A percentile compares a stretch with the other conserved stretches of the same genome.
phyloP scores from a whole-genome alignment of 2,888 invertebrate genomes.

The Asteroscopus sphinx region DNA sequence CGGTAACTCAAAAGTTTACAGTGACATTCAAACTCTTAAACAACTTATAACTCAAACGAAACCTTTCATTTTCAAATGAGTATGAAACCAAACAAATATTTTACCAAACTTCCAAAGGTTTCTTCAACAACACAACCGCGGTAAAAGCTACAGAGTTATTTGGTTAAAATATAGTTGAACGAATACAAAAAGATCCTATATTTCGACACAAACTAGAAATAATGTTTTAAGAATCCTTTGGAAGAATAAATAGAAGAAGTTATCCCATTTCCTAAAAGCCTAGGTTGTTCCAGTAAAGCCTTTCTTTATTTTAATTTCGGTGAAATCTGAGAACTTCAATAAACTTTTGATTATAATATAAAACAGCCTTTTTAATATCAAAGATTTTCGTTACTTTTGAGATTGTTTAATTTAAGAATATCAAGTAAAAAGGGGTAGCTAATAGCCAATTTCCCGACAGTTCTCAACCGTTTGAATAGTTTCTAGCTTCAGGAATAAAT shows the following conservation, averaged over 20 bases:
- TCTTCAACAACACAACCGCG: background rate
- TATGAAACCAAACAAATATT: background rate
- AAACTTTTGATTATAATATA: slow-evolving; percentile 10
- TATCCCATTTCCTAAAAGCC: slow-evolving; percentile 10
- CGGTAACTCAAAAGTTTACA: no score
- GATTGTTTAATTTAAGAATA: slow-evolving; percentile 1
- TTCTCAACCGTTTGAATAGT: background rate
- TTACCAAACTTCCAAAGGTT: background rate
- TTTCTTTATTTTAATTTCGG: slow-evolving; percentile 18
- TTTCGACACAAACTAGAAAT: slow-evolving; percentile 9
- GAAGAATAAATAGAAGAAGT: slow-evolving; percentile 11
- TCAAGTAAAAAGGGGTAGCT: background rate
- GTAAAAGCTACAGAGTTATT: slow-evolving; percentile 2
- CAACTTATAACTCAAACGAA: no score
- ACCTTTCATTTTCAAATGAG: no score
- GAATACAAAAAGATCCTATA: background rate
- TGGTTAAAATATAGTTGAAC: background rate
- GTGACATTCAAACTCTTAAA: no score
- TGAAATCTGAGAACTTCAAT: slow-evolving; percentile 8
- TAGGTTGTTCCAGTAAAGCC: slow-evolving; percentile 12
- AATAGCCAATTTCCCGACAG: slow-evolving; percentile 1
- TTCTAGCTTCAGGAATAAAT: no score
- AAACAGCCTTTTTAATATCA: background rate
- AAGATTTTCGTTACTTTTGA: background rate
- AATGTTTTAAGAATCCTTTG: slow-evolving; percentile 6